These are phyloP conservation scores for Minunthozetes semirufus DNA, from an alignment of 2,888 invertebrate genomes.

Conservation along the genomic window DNA sequence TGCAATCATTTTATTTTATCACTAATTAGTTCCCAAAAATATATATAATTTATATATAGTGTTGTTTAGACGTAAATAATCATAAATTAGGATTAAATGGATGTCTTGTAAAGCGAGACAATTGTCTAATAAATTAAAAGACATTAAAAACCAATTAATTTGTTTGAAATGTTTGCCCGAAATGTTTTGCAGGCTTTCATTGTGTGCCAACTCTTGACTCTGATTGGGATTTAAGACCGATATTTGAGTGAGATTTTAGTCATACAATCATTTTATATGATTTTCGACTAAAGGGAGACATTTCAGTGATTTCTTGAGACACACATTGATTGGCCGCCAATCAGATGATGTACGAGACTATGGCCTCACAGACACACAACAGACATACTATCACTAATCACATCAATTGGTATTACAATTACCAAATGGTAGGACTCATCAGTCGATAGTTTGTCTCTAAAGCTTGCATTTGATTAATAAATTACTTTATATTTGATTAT, in stretches of 20 bases:
- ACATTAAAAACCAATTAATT: background rate
- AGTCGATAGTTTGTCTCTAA: conserved; percentile 16
- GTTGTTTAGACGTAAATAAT: no score
- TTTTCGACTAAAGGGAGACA: background rate
- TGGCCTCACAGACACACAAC: background rate
- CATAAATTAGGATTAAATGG: background rate
- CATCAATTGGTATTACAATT: conserved; percentile 12
- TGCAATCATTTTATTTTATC: no score
- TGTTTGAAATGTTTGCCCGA: conserved; percentile 1
- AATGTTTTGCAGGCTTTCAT: conserved; percentile 19
- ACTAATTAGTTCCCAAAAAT: no score
- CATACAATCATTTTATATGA: background rate
- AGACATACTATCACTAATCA: conserved; percentile 22
- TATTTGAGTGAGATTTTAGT: conserved; percentile 10
- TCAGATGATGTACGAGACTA: background rate
- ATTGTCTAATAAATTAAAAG: background rate
- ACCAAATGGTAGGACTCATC: conserved; percentile 15
- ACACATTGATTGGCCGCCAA: conserved; percentile 2
- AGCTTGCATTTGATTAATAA: conserved; percentile 5
- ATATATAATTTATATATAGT: no score
- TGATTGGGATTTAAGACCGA: background rate
- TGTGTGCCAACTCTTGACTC: conserved; percentile 7
- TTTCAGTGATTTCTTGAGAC: background rate
- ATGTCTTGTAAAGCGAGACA: background rate
- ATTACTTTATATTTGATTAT: background rate